Percentiles rank a stretch among this genome's conserved stretches.
Evolutionary conservation across 2,113 vertebrate species (phyloP).

Genomic region (Lepus timidus): DNA sequence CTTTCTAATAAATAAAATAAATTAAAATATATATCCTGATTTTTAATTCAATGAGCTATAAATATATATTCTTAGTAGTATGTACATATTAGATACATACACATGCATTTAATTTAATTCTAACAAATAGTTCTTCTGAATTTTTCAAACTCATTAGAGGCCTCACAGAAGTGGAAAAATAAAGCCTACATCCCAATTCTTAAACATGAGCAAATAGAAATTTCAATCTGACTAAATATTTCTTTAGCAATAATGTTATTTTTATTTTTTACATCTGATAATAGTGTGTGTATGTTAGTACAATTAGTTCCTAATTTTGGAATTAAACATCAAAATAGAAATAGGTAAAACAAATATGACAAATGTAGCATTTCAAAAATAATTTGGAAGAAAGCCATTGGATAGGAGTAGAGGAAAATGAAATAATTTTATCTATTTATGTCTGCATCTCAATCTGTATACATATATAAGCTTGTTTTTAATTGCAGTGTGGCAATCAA

Average conservation of each 20-base stretch:
- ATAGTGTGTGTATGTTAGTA: background rate
- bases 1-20: no score
- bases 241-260: background rate
- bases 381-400: background rate
- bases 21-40: no score
- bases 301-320: background rate
- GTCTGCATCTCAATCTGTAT: background rate
- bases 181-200: background rate
- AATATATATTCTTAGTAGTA: background rate
- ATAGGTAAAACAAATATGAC: background rate
- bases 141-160: background rate
- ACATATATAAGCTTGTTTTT: background rate
- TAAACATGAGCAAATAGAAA: background rate
- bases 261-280: background rate
- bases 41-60: background rate
- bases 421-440: background rate
- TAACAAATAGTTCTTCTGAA: background rate
- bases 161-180: background rate
- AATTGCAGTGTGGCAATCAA: slow-evolving; percentile 11
- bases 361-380: background rate
- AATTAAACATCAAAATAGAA: background rate
- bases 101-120: background rate
- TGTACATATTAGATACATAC: background rate
- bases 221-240: background rate
- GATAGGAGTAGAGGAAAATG: background rate